Conservation (phyloP, 1,140 invertebrate genomes). For the Ephestia elutella region DNA sequence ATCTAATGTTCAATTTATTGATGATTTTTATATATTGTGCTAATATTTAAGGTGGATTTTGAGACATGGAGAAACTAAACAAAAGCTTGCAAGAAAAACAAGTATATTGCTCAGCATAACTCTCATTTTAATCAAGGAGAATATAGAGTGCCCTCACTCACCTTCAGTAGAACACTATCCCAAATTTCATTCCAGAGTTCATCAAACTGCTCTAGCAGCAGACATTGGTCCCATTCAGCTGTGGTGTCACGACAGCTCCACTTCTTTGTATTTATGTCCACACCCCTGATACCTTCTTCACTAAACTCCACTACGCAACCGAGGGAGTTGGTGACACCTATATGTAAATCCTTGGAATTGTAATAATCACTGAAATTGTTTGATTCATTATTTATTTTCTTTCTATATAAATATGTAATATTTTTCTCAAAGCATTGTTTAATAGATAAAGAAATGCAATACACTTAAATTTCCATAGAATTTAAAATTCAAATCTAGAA, state of each 20-base stretch:
- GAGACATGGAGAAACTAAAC: too few relatives aligned
- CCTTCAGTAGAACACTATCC: constrained; percentile 81
- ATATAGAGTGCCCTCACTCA: too few relatives aligned
- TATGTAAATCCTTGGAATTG: constrained; percentile 86
- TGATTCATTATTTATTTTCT: neutral
- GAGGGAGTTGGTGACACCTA: constrained; percentile 84
- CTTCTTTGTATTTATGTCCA: constrained; percentile 54
- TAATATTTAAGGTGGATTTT: too few relatives aligned
- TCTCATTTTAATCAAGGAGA: too few relatives aligned
- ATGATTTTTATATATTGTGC: too few relatives aligned
- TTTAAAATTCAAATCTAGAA: neutral
- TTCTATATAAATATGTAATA: too few relatives aligned
- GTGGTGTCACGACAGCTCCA: constrained; percentile 52
- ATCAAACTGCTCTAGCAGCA: constrained; percentile 79
- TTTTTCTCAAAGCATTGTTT: too few relatives aligned
- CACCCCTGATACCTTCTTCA: constrained; percentile 78
- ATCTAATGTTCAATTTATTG: neutral
- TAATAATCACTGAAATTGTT: constrained; percentile 80
- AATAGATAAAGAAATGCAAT: neutral
- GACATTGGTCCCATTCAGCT: constrained; percentile 80
- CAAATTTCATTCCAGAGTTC: constrained; percentile 83
- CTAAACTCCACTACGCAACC: constrained; percentile 86
- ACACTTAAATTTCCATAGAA: neutral
- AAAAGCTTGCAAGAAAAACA: too few relatives aligned
- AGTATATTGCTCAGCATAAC: too few relatives aligned